Evolutionary conservation across 2,888 invertebrate species (phyloP).

Genomic region (Callinectes sapidus): DNA sequence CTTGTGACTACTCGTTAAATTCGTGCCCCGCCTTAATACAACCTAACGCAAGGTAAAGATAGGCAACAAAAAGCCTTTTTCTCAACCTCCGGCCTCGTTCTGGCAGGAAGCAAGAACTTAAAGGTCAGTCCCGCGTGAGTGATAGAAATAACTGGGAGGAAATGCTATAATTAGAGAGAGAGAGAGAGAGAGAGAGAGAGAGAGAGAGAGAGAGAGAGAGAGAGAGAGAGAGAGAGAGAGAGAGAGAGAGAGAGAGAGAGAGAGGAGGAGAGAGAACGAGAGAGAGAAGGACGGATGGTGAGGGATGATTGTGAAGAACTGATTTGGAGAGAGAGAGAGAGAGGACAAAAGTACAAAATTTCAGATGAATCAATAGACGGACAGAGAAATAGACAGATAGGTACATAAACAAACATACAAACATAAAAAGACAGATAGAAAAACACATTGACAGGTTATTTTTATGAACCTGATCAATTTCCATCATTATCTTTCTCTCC

Average conservation of each 20-base stretch:
- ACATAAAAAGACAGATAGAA: neutral
- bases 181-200: conserved; percentile 19
- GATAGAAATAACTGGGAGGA: neutral
- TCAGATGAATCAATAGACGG: neutral
- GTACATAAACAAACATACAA: neutral
- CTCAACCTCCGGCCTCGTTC: neutral
- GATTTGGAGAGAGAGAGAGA: conserved; percentile 18
- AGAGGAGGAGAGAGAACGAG: conserved; percentile 18
- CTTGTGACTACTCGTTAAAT: conserved; percentile 14
- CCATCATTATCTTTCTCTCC: neutral
- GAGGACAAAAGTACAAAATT: neutral
- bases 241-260: neutral
- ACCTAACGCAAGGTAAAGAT: neutral
- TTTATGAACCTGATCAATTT: neutral
- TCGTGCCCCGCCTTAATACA: conserved; percentile 19
- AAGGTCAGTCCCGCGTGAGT: neutral
- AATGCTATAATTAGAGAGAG: conserved; percentile 18
- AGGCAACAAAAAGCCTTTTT: neutral
- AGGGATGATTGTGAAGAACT: too few relatives aligned
- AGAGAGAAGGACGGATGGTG: too few relatives aligned
- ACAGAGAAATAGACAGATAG: neutral
- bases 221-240: neutral
- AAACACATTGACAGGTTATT: neutral
- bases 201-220: conserved; percentile 17
- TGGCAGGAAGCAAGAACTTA: neutral